Percentiles rank a stretch among this genome's conserved stretches.
These are phyloP conservation scores for Tachina grossa DNA, from an alignment of 2,888 invertebrate genomes.

Conservation along the genomic window DNA sequence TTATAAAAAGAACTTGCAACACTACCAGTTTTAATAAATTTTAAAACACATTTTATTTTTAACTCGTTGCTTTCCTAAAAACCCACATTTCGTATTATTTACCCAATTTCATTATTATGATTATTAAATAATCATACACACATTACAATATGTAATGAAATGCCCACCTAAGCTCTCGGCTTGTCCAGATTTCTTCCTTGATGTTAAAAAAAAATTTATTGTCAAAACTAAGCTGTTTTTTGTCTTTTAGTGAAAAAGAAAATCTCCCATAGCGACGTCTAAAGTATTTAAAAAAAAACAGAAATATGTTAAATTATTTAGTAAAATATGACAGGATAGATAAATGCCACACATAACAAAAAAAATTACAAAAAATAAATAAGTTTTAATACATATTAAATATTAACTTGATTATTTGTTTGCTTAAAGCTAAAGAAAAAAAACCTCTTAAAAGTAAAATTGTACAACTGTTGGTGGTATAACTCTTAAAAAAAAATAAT, in stretches of 20 bases:
- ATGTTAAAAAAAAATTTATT: conserved; percentile 48
- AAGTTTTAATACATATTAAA: conserved; percentile 58
- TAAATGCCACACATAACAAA: conserved; percentile 22
- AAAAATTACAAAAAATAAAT: conserved; percentile 44
- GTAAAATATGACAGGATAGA: conserved; percentile 27
- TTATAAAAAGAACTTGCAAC: neutral
- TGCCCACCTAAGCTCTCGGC: conserved; percentile 31
- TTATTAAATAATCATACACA: conserved; percentile 42
- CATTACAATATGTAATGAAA: conserved; percentile 29
- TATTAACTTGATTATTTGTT: conserved; percentile 17
- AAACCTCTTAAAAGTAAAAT: conserved; percentile 29
- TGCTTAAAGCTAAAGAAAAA: conserved; percentile 23
- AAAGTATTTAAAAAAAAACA: conserved; percentile 16
- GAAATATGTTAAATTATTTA: conserved; percentile 43
- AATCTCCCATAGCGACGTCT: conserved; percentile 59
- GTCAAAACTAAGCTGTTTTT: conserved; percentile 40
- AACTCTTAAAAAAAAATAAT: neutral
- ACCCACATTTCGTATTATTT: conserved; percentile 35
- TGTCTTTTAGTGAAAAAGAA: conserved; percentile 10
- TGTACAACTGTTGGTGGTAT: conserved; percentile 60
- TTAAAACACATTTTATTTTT: too few relatives aligned
- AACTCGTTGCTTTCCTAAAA: conserved; percentile 12
- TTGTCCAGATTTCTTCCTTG: conserved; percentile 57
- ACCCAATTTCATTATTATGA: neutral
- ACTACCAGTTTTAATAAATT: neutral